A percentile compares a stretch with the other conserved stretches of the same genome.
Evolutionary conservation across 2,888 invertebrate genomes (phyloP).

Genomic region (Muscina levida): DNA sequence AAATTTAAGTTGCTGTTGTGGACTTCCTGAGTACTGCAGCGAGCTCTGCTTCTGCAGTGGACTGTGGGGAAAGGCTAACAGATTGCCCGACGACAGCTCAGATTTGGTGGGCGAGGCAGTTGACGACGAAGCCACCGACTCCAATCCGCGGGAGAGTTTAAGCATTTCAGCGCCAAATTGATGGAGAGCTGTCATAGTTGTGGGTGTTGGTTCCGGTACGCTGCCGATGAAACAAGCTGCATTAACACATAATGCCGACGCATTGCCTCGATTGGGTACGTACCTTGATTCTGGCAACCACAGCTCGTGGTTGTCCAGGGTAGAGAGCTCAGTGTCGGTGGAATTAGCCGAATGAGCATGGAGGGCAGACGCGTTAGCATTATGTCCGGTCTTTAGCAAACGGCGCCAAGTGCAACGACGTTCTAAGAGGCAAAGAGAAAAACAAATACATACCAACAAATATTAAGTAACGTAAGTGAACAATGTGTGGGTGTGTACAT

Average conservation of each 20-base stretch:
- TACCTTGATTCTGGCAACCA: slow-evolving; percentile 88
- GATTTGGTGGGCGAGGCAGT: slow-evolving; percentile 77
- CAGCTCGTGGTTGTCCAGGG: slow-evolving; percentile 90
- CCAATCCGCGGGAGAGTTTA: slow-evolving; percentile 89
- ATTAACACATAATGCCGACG: background rate
- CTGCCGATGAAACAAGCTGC: slow-evolving; percentile 67
- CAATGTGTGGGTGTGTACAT: no score
- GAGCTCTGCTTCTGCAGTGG: slow-evolving; percentile 68
- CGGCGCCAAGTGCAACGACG: slow-evolving; percentile 90
- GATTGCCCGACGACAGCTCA: slow-evolving; percentile 75
- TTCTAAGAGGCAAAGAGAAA: slow-evolving; percentile 79
- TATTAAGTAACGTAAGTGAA: no score
- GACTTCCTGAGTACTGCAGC: slow-evolving; percentile 38
- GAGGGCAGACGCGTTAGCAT: slow-evolving; percentile 81
- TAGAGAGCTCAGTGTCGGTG: slow-evolving; percentile 91
- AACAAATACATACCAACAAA: no score
- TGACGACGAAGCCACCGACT: slow-evolving; percentile 83
- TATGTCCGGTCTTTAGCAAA: slow-evolving; percentile 82
- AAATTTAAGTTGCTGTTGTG: slow-evolving; percentile 59
- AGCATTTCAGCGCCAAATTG: slow-evolving; percentile 94
- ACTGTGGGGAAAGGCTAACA: slow-evolving; percentile 70
- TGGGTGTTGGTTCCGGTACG: slow-evolving; percentile 87
- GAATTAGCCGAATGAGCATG: slow-evolving; percentile 87
- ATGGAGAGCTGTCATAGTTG: slow-evolving; percentile 91
- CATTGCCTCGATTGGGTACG: slow-evolving; percentile 40